A percentile compares a stretch with the other conserved stretches of the same genome.
Evolutionary conservation across 2,888 invertebrate species (phyloP).

Genomic region (Nomada ruficornis): DNA sequence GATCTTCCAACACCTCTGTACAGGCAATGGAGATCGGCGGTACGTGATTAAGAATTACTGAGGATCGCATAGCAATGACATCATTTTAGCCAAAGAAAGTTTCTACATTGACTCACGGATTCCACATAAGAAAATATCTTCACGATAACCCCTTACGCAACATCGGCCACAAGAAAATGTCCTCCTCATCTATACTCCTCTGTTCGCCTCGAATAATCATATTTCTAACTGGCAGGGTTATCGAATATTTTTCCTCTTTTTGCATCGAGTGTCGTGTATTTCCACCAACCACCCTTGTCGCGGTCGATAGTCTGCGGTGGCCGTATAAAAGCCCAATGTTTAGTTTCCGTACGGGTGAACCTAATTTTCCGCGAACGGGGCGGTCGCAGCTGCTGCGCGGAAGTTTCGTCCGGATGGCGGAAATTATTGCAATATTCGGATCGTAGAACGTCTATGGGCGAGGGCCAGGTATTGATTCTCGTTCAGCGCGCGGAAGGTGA

Average conservation of each 20-base stretch:
- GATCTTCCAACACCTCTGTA: too few relatives aligned
- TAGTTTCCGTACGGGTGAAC: conserved; percentile 41
- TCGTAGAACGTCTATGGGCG: not conserved
- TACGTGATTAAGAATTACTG: too few relatives aligned
- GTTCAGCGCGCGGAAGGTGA: conserved; percentile 15
- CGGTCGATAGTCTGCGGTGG: conserved; percentile 2
- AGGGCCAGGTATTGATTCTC: conserved; percentile 34
- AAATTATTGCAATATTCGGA: conserved; percentile 24
- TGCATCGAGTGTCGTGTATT: not conserved
- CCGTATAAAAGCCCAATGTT: conserved; percentile 19
- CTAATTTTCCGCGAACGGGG: conserved; percentile 35
- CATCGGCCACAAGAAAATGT: too few relatives aligned
- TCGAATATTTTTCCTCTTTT: not conserved
- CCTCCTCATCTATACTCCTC: too few relatives aligned
- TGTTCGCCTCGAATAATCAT: too few relatives aligned
- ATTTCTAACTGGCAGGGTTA: not conserved
- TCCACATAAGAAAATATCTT: too few relatives aligned
- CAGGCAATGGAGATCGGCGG: too few relatives aligned
- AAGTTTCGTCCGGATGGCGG: conserved; percentile 10
- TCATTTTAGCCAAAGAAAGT: too few relatives aligned
- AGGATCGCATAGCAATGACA: too few relatives aligned
- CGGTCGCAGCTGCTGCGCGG: conserved; percentile 22
- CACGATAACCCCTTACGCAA: too few relatives aligned
- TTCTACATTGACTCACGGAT: too few relatives aligned
- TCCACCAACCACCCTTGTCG: not conserved